Percentiles rank a stretch among this genome's conserved stretches.
These are phyloP conservation scores for Nemapogon koenigi DNA, from an alignment of 2,888 invertebrate species.

Conservation along the genomic window DNA sequence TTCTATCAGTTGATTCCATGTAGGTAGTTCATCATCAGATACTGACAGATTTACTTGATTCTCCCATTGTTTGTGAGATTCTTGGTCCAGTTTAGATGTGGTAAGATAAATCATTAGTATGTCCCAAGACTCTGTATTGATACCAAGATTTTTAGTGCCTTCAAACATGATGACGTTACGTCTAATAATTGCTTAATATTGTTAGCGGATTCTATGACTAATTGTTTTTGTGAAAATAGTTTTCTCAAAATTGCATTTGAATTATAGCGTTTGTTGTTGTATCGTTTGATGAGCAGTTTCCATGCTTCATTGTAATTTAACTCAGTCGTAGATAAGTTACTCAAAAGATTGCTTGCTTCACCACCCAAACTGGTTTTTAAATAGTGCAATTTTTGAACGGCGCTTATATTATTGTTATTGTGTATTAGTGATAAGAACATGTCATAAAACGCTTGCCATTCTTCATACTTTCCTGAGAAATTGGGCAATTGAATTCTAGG, in stretches of 20 bases:
- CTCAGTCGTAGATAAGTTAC: slow-evolving; percentile 16
- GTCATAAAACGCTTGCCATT: slow-evolving; percentile 18
- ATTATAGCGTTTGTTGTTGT: slow-evolving; percentile 18
- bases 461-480: slow-evolving; percentile 17
- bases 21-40: slow-evolving; percentile 3
- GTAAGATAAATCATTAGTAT: slow-evolving; percentile 16
- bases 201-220: slow-evolving; percentile 14
- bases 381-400: slow-evolving; percentile 19
- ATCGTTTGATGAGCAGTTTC: slow-evolving; percentile 15
- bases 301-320: slow-evolving; percentile 18
- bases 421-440: slow-evolving; percentile 17
- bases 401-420: slow-evolving; percentile 12
- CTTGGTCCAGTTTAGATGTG: slow-evolving; percentile 17
- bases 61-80: slow-evolving; percentile 18
- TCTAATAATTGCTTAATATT: slow-evolving; percentile 14
- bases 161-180: slow-evolving; percentile 14
- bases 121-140: slow-evolving; percentile 11
- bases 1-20: slow-evolving; percentile 8
- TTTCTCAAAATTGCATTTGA: slow-evolving; percentile 16
- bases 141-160: slow-evolving; percentile 14
- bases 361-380: slow-evolving; percentile 17
- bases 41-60: slow-evolving; percentile 2
- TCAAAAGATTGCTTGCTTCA: slow-evolving; percentile 15
- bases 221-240: slow-evolving; percentile 14
- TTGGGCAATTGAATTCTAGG: slow-evolving; percentile 15